Base-by-base conservation (phyloP, 2,797 vertebrate species). In the Hydrolagus colliei region DNA sequence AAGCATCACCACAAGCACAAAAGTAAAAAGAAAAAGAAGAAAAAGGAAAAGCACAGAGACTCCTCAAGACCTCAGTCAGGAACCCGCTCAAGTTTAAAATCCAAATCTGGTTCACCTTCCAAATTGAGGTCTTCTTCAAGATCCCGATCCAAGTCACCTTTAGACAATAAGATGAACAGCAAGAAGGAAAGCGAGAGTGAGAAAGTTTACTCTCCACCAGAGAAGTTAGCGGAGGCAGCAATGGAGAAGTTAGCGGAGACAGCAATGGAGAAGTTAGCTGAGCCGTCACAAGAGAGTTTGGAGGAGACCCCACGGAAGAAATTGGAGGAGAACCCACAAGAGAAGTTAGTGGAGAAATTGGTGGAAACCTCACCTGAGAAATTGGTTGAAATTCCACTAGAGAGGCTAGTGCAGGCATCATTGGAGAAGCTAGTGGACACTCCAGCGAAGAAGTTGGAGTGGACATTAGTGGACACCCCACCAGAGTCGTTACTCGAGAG, bases 11-110 rank as follows among this genome's bases (percentile, higher is more conserved):
- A 82, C 65, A 96, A 94, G 87, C 97, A 97, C 88, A 93, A 95
- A 91, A 97, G 95, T 89, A 97, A 98, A 89, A 97, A 96, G 90
- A 96, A 95, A 90, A 96, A 94, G 91, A 95, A 91, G 91, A 96
- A 91, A 90, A 98, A 96, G 93, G 91, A 96, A 91, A 91, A 95
- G 91, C 93, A 93, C 93, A 94, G 90, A 94, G 92, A 85, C 93
- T 93, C 65, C 90, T 91, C 86, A 92, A 91, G 93, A 91, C 95
- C 93, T 74, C 94, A 90, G 87, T 91, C 94, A 41, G 91, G 92
- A 87, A 89, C 95, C 87, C 93, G 94, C 9, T 88, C 92, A 0
- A 91, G 92, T 72, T 91, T 89, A 0, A 93, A 90, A 2, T 89
- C 90, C 0, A 93, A 93, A 86, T 72, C 73, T 2, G 88, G 86